These are phyloP conservation scores for Dryocosmus kuriphilus DNA, from an alignment of 2,888 invertebrate genomes.

Conservation along the genomic window DNA sequence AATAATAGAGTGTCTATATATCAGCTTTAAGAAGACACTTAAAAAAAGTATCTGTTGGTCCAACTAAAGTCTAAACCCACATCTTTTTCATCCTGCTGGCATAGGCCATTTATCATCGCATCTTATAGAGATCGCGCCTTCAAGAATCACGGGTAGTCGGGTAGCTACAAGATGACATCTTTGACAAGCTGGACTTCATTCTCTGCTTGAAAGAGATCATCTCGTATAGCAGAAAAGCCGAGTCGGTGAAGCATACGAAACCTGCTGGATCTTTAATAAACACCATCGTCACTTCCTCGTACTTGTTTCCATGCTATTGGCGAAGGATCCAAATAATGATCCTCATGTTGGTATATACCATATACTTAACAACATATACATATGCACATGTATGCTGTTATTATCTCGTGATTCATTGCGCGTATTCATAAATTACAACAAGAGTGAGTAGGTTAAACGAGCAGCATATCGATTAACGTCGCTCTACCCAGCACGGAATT, in stretches of 20 bases:
- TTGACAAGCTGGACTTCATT: slow-evolving; percentile 21
- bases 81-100: background rate
- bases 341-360: background rate
- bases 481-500: slow-evolving; percentile 67
- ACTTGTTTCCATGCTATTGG: background rate
- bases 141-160: slow-evolving; percentile 1
- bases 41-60: background rate
- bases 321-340: background rate
- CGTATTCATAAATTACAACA: slow-evolving; percentile 71
- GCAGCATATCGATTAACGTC: slow-evolving; percentile 75
- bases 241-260: background rate
- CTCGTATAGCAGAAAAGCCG: background rate
- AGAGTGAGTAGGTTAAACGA: slow-evolving; percentile 44
- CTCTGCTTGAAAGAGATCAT: slow-evolving; percentile 21
- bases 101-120: background rate
- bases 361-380: background rate
- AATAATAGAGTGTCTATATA: background rate
- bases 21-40: slow-evolving; percentile 1
- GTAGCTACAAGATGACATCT: slow-evolving; percentile 19
- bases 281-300: background rate
- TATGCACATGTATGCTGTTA: slow-evolving; percentile 62
- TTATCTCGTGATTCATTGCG: slow-evolving; percentile 73
- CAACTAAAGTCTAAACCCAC: slow-evolving; percentile 15
- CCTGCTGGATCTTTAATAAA: background rate
- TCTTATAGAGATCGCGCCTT: background rate